A percentile compares a stretch with the other conserved stretches of the same genome.
These are phyloP conservation scores for Cyclura pinguis DNA, from an alignment of 2,797 vertebrate species.

Conservation along the genomic window DNA sequence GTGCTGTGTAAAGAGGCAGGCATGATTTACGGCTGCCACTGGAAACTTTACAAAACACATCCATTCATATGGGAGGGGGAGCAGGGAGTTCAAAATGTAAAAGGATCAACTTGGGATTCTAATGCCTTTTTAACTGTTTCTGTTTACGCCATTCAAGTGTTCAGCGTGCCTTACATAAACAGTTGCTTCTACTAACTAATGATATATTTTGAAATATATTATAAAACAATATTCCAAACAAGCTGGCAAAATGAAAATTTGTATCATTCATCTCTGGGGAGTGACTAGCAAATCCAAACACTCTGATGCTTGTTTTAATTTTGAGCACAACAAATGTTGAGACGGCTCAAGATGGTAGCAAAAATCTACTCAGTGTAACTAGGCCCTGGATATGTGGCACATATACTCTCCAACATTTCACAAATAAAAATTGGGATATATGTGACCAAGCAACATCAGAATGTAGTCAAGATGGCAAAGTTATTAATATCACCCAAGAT, in stretches of 20 bases:
- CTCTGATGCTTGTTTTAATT: not conserved
- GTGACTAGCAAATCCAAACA: not conserved
- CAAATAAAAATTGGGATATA: too few species aligned
- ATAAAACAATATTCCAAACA: not conserved
- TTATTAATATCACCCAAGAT: too few species aligned
- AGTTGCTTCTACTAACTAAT: not conserved
- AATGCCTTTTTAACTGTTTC: not conserved
- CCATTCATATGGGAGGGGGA: not conserved
- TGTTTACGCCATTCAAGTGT: not conserved
- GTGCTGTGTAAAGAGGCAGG: not conserved
- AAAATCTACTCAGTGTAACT: not conserved
- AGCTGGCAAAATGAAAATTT: not conserved
- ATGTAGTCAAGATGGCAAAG: too few species aligned
- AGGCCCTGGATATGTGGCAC: too few species aligned
- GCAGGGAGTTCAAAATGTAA: not conserved
- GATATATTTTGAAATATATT: slow-evolving; percentile 2
- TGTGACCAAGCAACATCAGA: too few species aligned
- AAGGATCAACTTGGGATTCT: not conserved
- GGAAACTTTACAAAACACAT: not conserved
- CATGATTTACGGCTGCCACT: not conserved
- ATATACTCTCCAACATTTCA: too few species aligned
- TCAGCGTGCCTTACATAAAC: not conserved
- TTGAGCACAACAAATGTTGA: not conserved
- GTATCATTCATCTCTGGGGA: not conserved
- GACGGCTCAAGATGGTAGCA: not conserved